Evolutionary conservation across 2,797 vertebrate genomes (phyloP), one percentile per base, ranked within the genome.

Genomic region (Enteromius treurensis): DNA sequence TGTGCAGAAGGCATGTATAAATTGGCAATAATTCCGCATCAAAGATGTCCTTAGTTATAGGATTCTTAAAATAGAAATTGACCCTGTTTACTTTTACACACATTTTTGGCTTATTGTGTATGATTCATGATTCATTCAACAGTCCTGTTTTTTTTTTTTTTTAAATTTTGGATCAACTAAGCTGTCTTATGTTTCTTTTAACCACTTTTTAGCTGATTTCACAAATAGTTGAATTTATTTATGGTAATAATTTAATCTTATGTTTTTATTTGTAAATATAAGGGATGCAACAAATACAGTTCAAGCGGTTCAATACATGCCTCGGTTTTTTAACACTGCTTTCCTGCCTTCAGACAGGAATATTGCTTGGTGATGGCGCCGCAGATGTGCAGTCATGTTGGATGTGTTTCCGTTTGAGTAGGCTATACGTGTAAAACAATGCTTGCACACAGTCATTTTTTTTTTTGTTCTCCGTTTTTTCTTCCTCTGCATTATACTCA

Each of bases 21-120:
- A 64, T 23, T 21, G 73, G 37, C 60, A 40, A 68, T 74, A 74
- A 82, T 74, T 75, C 42, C 42, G 13, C 34, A 62, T 75, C 55
- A 29, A 58, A 71, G 65, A 65, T 21, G 21, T 21, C 2, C 1
- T 29, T 65, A 60, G 55, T 77, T 60, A 64, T 13, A 15, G 17
- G n/a, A 76, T 58, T 58, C 37, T 5, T 58, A 23, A 75, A 75
- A n/a, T 77, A 15, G 2, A 45, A 77, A 62, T 77, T 15, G 9
- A 45, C n/a, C n/a, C 37, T 2, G 26, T 62, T 60, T 32, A 29
- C 5, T 55, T 74, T n/a, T 53, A 53, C 21, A 14, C 9, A 42
- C 10, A 21, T 42, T 60, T 37, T 76, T 42, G n/a, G 47, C 32
- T 40, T 55, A 55, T 53, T 53, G 21, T 53, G 71, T 1, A 29